These are phyloP conservation scores for Tachina grossa DNA, from an alignment of 2,888 invertebrate genomes.

Conservation along the genomic window DNA sequence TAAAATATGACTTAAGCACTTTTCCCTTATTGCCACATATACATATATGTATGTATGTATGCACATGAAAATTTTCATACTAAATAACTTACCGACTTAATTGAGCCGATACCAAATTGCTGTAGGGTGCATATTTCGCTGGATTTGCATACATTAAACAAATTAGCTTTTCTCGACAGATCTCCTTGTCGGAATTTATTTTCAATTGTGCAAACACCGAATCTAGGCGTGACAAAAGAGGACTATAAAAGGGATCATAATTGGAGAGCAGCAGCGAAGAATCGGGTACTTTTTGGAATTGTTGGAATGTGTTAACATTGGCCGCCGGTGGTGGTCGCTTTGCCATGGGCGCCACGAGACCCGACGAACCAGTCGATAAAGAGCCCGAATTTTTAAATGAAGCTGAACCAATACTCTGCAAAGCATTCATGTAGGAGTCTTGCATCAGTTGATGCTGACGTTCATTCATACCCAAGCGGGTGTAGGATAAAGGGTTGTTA, in stretches of 20 bases:
- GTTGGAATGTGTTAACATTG: constrained; percentile 87
- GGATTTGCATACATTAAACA: constrained; percentile 95
- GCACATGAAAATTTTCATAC: too few relatives aligned
- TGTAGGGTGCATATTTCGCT: constrained; percentile 94
- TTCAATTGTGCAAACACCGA: constrained; percentile 91
- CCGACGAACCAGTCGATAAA: constrained; percentile 75
- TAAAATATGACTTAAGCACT: too few relatives aligned
- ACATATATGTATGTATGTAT: too few relatives aligned
- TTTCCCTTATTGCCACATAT: too few relatives aligned
- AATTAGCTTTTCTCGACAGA: constrained; percentile 91
- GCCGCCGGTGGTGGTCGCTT: constrained; percentile 81
- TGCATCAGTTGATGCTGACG: constrained; percentile 85
- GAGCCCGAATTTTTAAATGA: constrained; percentile 79
- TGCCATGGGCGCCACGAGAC: constrained; percentile 71
- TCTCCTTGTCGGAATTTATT: constrained; percentile 86
- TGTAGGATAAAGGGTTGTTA: constrained; percentile 77
- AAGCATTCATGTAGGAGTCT: constrained; percentile 85
- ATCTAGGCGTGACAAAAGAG: constrained; percentile 91
- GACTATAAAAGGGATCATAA: constrained; percentile 96
- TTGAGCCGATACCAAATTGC: constrained; percentile 94
- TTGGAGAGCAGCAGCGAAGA: constrained; percentile 92
- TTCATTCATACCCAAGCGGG: constrained; percentile 85
- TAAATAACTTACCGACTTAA: constrained; percentile 89
- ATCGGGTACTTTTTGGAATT: constrained; percentile 93
- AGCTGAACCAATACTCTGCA: constrained; percentile 79